Base-by-base conservation (phyloP, 2,113 vertebrate genomes). In the Forbesichthys agassizii region DNA sequence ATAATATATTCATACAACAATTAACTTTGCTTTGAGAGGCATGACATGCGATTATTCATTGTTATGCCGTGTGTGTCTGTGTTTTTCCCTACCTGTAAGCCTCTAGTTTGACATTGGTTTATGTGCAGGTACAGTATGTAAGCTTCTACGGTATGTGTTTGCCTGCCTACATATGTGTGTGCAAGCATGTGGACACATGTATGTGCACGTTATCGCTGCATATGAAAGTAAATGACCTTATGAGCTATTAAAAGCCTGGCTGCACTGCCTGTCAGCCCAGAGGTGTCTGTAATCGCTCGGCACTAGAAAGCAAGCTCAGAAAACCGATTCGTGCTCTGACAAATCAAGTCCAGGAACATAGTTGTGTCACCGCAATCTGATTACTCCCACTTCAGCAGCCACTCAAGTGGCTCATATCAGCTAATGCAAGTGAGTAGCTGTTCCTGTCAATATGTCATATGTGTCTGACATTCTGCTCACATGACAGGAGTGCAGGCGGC, bases 361-460 rank as follows among this genome's bases (percentile, higher is more conserved):
- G 60, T 69, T 76, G 76, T 62, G 74, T 80, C 68, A 66, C 75
- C 42, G 47, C 77, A 75, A 88, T 89, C 88, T 84, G 85, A 89
- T 88, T 9, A 60, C 71, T 71, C 66, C 70, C 69, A 72, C 73
- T 80, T 74, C 65, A 75, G 72, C 78, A 55, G 64, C 79, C 59
- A 36, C 75, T 81, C 56, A 33, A 88, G 77, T 66, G 60, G 67
- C 74, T 84, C 82, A 71, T 88, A 90, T 85, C 83, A 85, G 70
- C 84, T 88, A 89, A 92, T 91, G 79, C 81, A 88, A 82, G 85
- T 68, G 71, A 83, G 77, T 57, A 54, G 69, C 80, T 74, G 82
- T 84, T 82, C 70, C 79, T 84, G 82, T 86, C 88, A 82, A 79
- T 88, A 63, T 72, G 76, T 77, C 83, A 78, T 65, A 61, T 4